Evolutionary conservation across 2,113 vertebrate genomes (phyloP).

Genomic region (Acinonyx jubatus): DNA sequence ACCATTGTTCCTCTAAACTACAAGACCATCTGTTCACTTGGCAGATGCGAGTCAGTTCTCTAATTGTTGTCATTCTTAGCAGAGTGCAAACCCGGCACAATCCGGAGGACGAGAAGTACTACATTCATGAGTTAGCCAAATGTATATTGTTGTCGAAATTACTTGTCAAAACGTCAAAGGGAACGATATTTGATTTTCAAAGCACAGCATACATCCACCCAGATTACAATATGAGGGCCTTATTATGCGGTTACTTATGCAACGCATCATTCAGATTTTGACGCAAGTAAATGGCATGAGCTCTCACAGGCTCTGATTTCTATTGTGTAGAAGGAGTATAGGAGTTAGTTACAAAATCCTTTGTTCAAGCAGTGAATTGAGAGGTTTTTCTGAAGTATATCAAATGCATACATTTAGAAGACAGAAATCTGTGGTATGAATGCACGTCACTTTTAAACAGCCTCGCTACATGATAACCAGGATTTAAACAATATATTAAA

Average conservation of each 20-base stretch:
- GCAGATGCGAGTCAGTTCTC: conserved; percentile 81
- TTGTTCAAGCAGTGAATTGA: conserved; percentile 53
- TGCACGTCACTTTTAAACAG: neutral
- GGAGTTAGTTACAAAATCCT: conserved; percentile 69
- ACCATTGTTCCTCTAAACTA: conserved; percentile 78
- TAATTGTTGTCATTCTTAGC: conserved; percentile 86
- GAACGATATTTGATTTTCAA: conserved; percentile 85
- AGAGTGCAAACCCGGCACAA: conserved; percentile 80
- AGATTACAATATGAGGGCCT: conserved; percentile 74
- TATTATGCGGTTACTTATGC: conserved; percentile 70
- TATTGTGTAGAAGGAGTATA: conserved; percentile 64
- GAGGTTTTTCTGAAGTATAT: conserved; percentile 31
- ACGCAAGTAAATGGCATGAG: conserved; percentile 58
- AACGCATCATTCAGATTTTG: conserved; percentile 55
- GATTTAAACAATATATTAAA: neutral
- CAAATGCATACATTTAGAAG: conserved; percentile 14
- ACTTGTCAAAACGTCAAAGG: conserved; percentile 83
- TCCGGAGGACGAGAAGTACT: conserved; percentile 74
- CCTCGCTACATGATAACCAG: neutral
- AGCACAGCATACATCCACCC: conserved; percentile 72
- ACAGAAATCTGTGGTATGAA: neutral
- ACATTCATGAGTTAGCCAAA: conserved; percentile 82
- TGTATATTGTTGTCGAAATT: conserved; percentile 82
- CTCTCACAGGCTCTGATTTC: conserved; percentile 60
- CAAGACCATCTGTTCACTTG: conserved; percentile 84